Conservation (phyloP, 2,797 vertebrate species). For the Alfaro cultratus region DNA sequence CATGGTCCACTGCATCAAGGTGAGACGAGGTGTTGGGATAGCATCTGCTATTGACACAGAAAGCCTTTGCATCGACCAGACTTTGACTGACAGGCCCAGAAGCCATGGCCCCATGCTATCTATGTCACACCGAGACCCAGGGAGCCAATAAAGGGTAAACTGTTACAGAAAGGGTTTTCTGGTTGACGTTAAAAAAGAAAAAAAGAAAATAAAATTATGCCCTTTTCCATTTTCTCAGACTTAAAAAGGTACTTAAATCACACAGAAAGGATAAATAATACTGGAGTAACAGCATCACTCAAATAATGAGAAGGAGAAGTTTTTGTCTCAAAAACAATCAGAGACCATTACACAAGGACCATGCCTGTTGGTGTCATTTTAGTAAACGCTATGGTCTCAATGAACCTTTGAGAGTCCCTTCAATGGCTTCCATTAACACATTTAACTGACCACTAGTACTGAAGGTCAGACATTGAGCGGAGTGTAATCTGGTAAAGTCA, state of each 20-base stretch:
- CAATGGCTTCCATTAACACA: conserved; percentile 39
- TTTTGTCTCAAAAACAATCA: conserved; percentile 39
- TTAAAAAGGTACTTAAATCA: conserved; percentile 39
- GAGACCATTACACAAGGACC: conserved; percentile 35
- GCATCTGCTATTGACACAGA: conserved; percentile 69
- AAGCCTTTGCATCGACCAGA: conserved; percentile 64
- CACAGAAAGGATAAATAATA: conserved; percentile 25
- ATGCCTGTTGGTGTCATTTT: conserved; percentile 27
- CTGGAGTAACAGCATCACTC: conserved; percentile 27
- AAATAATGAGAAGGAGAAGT: conserved; percentile 47
- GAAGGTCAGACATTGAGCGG: conserved; percentile 34
- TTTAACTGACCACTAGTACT: conserved; percentile 42
- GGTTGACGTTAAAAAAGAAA: conserved; percentile 10
- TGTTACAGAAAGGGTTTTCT: conserved; percentile 42
- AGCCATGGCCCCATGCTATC: conserved; percentile 64
- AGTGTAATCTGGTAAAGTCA: conserved; percentile 26
- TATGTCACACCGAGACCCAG: conserved; percentile 46
- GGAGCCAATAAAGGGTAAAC: conserved; percentile 63
- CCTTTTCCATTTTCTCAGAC: conserved; percentile 36
- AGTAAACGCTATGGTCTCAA: conserved; percentile 12
- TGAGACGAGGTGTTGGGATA: conserved; percentile 62
- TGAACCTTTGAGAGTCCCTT: conserved; percentile 40
- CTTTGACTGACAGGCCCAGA: conserved; percentile 67
- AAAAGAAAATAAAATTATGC: not conserved
- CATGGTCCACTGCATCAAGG: conserved; percentile 66